Conservation (phyloP, 64 coral and sea anemone genomes). For the Pachyseris speciosa region DNA sequence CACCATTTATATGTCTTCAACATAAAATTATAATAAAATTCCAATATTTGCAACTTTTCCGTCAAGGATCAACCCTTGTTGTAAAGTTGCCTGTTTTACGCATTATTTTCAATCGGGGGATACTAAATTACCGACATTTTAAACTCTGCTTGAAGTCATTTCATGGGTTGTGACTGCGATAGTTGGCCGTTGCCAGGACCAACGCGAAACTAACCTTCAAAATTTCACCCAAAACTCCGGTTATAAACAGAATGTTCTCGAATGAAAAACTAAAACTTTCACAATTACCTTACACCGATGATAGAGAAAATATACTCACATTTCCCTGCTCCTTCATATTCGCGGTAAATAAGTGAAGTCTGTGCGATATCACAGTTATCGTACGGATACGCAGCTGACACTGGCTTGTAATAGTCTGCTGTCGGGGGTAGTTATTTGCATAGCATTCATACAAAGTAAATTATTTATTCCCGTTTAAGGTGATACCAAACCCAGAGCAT, state of each 20-base stretch:
- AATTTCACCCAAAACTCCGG: background rate
- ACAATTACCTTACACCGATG: background rate
- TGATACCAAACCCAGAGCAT: no score
- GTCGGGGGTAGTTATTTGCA: background rate
- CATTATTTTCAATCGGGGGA: background rate
- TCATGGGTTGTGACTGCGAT: background rate
- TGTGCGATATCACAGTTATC: background rate
- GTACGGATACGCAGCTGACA: conserved; percentile 7
- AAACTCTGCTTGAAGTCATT: background rate
- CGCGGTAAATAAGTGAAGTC: background rate
- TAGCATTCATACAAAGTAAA: conserved; percentile 30
- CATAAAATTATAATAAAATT: no score
- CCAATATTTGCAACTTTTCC: no score
- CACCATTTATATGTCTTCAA: no score
- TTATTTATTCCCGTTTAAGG: conserved; percentile 39
- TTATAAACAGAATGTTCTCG: background rate
- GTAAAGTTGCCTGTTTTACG: background rate
- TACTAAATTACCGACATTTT: background rate
- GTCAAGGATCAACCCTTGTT: background rate
- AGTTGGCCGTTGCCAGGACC: background rate
- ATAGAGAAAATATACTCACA: conserved; percentile 3
- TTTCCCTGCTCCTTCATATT: conserved; percentile 25
- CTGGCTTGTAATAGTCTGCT: background rate
- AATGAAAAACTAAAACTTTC: no score
- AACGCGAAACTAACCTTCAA: background rate